Conservation (phyloP, 2,888 invertebrate genomes). For the Agrochola lychnidis region DNA sequence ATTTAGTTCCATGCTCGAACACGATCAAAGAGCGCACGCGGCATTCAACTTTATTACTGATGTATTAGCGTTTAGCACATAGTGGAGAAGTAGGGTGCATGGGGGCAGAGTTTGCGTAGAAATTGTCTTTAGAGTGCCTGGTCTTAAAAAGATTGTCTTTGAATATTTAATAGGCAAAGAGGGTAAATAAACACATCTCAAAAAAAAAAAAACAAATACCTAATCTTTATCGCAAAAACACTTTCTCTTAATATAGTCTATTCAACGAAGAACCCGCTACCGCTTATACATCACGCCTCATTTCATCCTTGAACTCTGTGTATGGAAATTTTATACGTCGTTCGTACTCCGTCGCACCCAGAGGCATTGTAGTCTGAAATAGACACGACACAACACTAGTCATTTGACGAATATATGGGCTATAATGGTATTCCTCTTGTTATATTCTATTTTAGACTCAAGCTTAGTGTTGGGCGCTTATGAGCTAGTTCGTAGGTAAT, state of each 20-base stretch:
- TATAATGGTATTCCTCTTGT: slow-evolving; percentile 25
- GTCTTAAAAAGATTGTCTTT: too few relatives aligned
- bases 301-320: slow-evolving; percentile 79
- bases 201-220: too few relatives aligned
- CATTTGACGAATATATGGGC: slow-evolving; percentile 44
- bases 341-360: slow-evolving; percentile 55
- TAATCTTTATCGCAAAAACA: background rate
- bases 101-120: too few relatives aligned
- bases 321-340: slow-evolving; percentile 76
- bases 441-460: slow-evolving; percentile 20
- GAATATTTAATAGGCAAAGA: too few relatives aligned
- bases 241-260: background rate
- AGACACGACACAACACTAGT: slow-evolving; percentile 55
- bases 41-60: too few relatives aligned
- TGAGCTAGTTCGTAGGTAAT: background rate
- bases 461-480: too few relatives aligned
- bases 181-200: too few relatives aligned
- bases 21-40: too few relatives aligned
- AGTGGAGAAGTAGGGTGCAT: too few relatives aligned
- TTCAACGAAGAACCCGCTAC: slow-evolving; percentile 52
- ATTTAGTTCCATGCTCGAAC: too few relatives aligned
- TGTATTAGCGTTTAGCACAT: too few relatives aligned
- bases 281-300: slow-evolving; percentile 64
- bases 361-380: slow-evolving; percentile 65
- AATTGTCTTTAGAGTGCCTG: too few relatives aligned